Conservation (phyloP, 2,888 invertebrate species). For the Drosophila vallismaia region DNA sequence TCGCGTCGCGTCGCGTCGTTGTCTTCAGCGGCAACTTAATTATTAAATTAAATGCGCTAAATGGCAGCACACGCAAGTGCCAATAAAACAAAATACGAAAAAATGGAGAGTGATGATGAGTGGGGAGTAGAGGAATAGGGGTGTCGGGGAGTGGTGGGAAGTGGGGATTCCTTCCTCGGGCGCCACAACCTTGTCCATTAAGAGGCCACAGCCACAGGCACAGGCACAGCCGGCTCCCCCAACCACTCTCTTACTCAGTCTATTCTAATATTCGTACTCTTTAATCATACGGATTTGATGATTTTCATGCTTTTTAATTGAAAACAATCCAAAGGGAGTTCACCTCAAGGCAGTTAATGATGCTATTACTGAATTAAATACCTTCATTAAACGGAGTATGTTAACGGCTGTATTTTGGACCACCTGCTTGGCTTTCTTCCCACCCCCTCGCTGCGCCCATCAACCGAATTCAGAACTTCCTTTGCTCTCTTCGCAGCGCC, state of each 20-base stretch:
- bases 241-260: too few species aligned
- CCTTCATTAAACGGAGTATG: constrained; percentile 1
- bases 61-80: constrained; percentile 76
- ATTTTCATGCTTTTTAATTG: neutral
- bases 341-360: neutral
- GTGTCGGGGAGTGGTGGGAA: too few species aligned
- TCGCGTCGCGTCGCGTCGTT: constrained; percentile 24
- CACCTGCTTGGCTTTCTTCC: constrained; percentile 1
- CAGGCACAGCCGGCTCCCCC: too few species aligned
- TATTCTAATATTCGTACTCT: neutral
- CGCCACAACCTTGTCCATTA: constrained; percentile 72
- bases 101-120: constrained; percentile 11
- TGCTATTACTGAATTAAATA: constrained; percentile 1
- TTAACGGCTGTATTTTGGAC: constrained; percentile 5
- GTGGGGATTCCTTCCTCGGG: neutral
- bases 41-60: constrained; percentile 78
- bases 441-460: neutral
- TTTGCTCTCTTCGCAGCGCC: constrained; percentile 24
- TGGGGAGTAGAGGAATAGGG: too few species aligned
- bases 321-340: neutral
- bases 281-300: neutral
- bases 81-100: constrained; percentile 61
- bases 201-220: constrained; percentile 23
- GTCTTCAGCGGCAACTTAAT: constrained; percentile 75
- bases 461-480: constrained; percentile 19